phyloP scores from a whole-genome alignment of 2,888 invertebrate species.

The Eudemis profundana region DNA sequence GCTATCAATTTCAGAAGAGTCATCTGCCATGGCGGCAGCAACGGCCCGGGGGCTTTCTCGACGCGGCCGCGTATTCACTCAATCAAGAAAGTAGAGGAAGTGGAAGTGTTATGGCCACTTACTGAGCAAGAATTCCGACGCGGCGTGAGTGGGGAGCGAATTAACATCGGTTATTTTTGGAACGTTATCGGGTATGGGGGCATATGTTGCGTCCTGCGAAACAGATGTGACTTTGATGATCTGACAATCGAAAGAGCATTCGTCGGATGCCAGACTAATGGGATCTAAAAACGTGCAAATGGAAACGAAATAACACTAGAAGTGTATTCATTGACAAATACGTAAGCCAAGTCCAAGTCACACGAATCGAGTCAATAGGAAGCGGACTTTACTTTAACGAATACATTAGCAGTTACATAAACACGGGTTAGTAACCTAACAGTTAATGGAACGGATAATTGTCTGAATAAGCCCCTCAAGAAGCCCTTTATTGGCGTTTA shows the following conservation, averaged over 20 bases:
- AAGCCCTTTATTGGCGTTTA: background rate
- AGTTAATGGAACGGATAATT: constrained; percentile 15
- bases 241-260: constrained; percentile 58
- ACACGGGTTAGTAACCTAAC: constrained; percentile 21
- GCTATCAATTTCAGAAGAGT: constrained; percentile 62
- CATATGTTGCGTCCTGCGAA: constrained; percentile 62
- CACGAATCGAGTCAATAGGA: constrained; percentile 32
- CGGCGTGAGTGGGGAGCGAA: constrained; percentile 68
- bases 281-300: constrained; percentile 27
- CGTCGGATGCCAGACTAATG: constrained; percentile 49
- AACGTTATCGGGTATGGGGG: constrained; percentile 67
- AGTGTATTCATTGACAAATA: constrained; percentile 24
- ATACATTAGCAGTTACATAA: constrained; percentile 14
- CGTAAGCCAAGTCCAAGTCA: constrained; percentile 13
- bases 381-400: constrained; percentile 18
- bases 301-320: constrained; percentile 8
- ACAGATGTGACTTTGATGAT: constrained; percentile 66
- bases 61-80: constrained; percentile 60
- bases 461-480: background rate
- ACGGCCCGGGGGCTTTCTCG: constrained; percentile 56
- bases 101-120: constrained; percentile 64
- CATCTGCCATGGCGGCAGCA: constrained; percentile 54
- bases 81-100: constrained; percentile 71
- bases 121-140: constrained; percentile 66
- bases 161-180: constrained; percentile 72